Conservation (phyloP, 1,140 invertebrate genomes). For the Atta cephalotes region DNA sequence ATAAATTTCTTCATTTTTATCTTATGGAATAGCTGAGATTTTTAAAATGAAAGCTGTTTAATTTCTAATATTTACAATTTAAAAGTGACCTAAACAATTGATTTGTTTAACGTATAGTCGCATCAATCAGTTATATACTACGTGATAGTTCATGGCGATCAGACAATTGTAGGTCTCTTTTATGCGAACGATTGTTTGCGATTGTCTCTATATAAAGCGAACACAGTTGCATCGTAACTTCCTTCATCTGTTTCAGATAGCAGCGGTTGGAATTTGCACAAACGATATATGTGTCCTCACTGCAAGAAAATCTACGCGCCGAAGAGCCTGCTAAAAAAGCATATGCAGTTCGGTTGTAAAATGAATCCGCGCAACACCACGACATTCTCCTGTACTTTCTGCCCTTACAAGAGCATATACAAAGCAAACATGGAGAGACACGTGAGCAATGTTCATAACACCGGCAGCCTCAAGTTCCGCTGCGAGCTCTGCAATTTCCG, state of each 20-base stretch:
- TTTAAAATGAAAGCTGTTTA: not conserved
- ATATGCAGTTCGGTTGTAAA: conserved; percentile 83
- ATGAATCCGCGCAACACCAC: conserved; percentile 77
- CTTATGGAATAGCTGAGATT: not conserved
- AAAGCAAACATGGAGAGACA: conserved; percentile 83
- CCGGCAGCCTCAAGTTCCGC: conserved; percentile 78
- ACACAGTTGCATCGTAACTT: conserved; percentile 61
- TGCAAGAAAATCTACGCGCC: conserved; percentile 83
- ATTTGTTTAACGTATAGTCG: not conserved
- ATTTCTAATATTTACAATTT: not conserved
- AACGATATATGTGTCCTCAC: conserved; percentile 79
- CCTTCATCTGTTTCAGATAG: conserved; percentile 69
- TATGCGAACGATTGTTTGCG: not conserved
- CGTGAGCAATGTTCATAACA: conserved; percentile 81
- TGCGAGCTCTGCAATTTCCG: conserved; percentile 83
- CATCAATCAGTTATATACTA: not conserved
- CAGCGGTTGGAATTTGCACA: conserved; percentile 67
- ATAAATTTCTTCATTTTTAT: conserved; percentile 8
- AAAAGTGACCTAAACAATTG: not conserved
- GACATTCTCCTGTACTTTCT: conserved; percentile 80
- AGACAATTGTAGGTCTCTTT: conserved; percentile 27
- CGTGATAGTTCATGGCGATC: conserved; percentile 7
- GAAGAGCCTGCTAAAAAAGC: conserved; percentile 83
- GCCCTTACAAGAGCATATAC: conserved; percentile 82
- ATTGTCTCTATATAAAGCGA: conserved; percentile 18